Evolutionary conservation across 2,113 vertebrate species (phyloP).

Genomic region (Cryptotis parvus): DNA sequence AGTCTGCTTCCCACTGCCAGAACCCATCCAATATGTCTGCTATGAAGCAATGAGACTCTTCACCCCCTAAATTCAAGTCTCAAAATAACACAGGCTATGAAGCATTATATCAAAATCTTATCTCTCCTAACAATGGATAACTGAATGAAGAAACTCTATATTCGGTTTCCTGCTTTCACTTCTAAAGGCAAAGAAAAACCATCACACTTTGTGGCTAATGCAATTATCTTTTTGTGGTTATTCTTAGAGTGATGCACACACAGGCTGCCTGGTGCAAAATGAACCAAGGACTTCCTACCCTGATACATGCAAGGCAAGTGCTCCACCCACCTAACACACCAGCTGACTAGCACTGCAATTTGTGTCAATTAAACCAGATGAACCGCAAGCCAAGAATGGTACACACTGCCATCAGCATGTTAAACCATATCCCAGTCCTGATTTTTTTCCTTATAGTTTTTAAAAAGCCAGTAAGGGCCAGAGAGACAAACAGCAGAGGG

Average conservation of each 20-base stretch:
- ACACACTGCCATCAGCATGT: no score
- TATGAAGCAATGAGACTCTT: not conserved
- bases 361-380: no score
- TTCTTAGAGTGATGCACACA: no score
- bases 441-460: not conserved
- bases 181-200: conserved; percentile 22
- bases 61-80: not conserved
- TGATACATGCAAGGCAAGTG: no score
- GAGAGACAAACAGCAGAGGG: no score
- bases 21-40: not conserved
- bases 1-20: not conserved
- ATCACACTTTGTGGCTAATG: not conserved
- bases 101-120: not conserved
- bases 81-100: not conserved
- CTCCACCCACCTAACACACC: no score
- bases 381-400: no score
- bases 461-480: not conserved
- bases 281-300: no score
- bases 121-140: not conserved
- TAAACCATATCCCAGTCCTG: no score
- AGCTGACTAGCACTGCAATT: no score
- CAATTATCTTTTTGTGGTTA: not conserved
- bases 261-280: no score
- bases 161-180: not conserved
- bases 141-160: not conserved